phyloP scores from a whole-genome alignment of 1,140 invertebrate genomes.

The Lepidurus packardi region DNA sequence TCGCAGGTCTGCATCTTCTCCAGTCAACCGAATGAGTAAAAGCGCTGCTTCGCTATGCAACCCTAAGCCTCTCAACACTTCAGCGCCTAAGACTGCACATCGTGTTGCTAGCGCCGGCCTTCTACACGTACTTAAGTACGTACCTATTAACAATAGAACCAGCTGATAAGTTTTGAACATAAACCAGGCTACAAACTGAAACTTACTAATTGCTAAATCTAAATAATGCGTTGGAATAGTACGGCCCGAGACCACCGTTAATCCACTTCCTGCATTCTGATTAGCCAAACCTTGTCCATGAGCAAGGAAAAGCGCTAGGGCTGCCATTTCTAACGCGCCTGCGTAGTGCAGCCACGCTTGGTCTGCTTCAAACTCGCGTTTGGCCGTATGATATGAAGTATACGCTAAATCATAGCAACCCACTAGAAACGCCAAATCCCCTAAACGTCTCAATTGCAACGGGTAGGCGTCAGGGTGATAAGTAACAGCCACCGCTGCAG shows the following conservation, averaged over 20 bases:
- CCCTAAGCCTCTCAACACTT: constrained; percentile 70
- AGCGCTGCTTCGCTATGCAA: constrained; percentile 82
- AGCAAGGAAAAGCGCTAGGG: constrained; percentile 79
- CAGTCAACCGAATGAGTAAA: constrained; percentile 89
- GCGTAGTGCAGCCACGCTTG: constrained; percentile 96
- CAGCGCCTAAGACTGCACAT: constrained; percentile 77
- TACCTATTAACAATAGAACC: constrained; percentile 36
- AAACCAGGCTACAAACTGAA: constrained; percentile 36
- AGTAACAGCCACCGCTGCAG: constrained; percentile 50
- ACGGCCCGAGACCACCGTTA: background rate
- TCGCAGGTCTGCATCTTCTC: constrained; percentile 84
- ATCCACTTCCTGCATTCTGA: background rate
- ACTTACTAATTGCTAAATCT: constrained; percentile 35
- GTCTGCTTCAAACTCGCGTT: constrained; percentile 92
- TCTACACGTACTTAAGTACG: background rate
- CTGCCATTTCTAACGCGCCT: constrained; percentile 92
- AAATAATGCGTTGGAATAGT: background rate
- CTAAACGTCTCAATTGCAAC: constrained; percentile 82
- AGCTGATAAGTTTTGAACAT: background rate
- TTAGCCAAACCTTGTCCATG: constrained; percentile 55
- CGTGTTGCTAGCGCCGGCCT: constrained; percentile 58
- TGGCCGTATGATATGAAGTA: constrained; percentile 88
- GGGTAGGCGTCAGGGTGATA: constrained; percentile 86
- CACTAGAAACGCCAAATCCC: constrained; percentile 94
- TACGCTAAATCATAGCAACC: constrained; percentile 88